Conservation (phyloP, 2,113 vertebrate species). For the Reinhardtius hippoglossoides region DNA sequence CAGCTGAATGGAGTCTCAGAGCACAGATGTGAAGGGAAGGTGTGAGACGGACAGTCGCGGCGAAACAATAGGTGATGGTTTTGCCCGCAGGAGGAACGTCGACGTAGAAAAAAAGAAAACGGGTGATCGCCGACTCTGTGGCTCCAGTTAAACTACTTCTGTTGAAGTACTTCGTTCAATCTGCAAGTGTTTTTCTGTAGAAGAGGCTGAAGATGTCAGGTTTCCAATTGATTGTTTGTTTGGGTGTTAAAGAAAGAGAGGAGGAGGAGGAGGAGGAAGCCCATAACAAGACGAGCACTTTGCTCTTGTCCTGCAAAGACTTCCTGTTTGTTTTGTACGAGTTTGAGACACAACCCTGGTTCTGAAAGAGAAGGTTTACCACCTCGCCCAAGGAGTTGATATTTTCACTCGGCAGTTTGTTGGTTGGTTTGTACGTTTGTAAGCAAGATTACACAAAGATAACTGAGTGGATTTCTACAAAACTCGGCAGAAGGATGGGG, state of each 20-base stretch:
- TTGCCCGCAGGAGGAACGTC: neutral
- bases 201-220: conserved; percentile 44
- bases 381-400: neutral
- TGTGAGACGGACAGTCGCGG: conserved; percentile 8
- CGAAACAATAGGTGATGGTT: conserved; percentile 29
- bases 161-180: conserved; percentile 15
- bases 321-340: neutral
- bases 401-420: neutral
- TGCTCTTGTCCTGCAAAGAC: neutral
- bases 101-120: neutral
- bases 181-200: conserved; percentile 21
- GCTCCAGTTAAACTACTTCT: neutral
- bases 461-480: neutral
- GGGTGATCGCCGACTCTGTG: conserved; percentile 6
- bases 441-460: neutral
- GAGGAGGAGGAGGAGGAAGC: conserved; percentile 21
- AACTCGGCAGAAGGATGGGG: neutral
- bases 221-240: conserved; percentile 41
- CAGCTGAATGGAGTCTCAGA: conserved; percentile 21
- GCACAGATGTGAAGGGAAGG: conserved; percentile 32
- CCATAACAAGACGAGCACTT: neutral
- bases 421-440: neutral
- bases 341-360: no score
- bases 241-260: conserved; percentile 19
- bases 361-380: neutral